Evolutionary conservation across 2,797 vertebrate genomes (phyloP).

Genomic region (Echeneis naucrates): DNA sequence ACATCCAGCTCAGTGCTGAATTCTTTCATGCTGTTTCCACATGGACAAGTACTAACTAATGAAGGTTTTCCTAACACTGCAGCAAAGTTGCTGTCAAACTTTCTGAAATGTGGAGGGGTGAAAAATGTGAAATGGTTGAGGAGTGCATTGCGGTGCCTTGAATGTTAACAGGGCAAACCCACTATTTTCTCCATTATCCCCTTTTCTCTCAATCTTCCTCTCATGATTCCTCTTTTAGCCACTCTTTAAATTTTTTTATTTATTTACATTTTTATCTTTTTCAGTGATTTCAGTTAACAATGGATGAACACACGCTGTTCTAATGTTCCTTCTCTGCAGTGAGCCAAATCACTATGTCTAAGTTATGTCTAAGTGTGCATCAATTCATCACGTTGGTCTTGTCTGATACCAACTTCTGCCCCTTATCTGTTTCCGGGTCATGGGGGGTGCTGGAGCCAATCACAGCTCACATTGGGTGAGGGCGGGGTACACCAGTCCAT

Average conservation of each 20-base stretch:
- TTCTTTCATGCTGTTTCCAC: slow-evolving; percentile 19
- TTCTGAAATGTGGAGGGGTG: slow-evolving; percentile 40
- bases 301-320: slow-evolving; percentile 45
- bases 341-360: slow-evolving; percentile 23
- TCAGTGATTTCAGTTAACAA: slow-evolving; percentile 51
- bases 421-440: no score
- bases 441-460: no score
- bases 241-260: slow-evolving; percentile 34
- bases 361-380: slow-evolving; percentile 36
- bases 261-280: no score
- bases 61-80: slow-evolving; percentile 23
- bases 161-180: slow-evolving; percentile 24
- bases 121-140: no score
- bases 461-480: no score
- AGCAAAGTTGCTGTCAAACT: slow-evolving; percentile 46
- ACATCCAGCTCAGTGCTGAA: slow-evolving; percentile 28
- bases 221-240: slow-evolving; percentile 5
- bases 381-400: slow-evolving; percentile 8
- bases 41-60: slow-evolving; percentile 9
- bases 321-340: slow-evolving; percentile 12
- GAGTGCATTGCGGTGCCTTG: slow-evolving; percentile 41
- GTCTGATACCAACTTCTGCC: slow-evolving; percentile 5
- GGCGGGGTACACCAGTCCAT: no score
- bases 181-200: slow-evolving; percentile 6
- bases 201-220: background rate